Base-by-base conservation (phyloP, 2,797 vertebrate genomes). In the Helarctos malayanus region DNA sequence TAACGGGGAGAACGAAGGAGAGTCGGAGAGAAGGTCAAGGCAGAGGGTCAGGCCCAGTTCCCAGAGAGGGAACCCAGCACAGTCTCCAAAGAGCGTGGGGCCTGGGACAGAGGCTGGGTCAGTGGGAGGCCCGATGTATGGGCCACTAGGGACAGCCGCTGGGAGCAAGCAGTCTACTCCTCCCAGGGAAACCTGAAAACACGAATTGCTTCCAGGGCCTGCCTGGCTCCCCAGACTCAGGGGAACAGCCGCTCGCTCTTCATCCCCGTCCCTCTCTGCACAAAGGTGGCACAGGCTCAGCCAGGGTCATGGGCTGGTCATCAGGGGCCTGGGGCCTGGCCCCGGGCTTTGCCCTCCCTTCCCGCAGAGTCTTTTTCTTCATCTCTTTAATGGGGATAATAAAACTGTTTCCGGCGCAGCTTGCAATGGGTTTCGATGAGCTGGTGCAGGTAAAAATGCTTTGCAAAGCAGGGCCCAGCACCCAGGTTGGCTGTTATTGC, bases 111-210 rank as follows among this genome's bases (percentile, higher is more conserved):
- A 73, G 25, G 71, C 71, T 29, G 14, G 14, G 25, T 4, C 1
- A 15, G 25, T 6, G 3, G 27, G 21, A 14, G 12, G 41, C 47
- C 14, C 16, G 54, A 32, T 1, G 0, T 18, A 38, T 15, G 11
- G 41, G n/a, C n/a, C 25, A 0, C 38, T 35, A 32, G 52, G 35
- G 57, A n/a, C 45, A 59, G 27, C 14, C 41, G 49, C 78, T n/a
- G 27, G 23, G 68, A 69, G 19, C 32, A 63, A 76, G 52, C 38
- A 18, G 35, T 21, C 52, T 49, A 80, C 41, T 76, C 56, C 19
- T 9, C 23, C n/a, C 19, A 15, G 45, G 32, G 27, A 38, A 45
- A 69, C 41, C 4, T 25, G 38, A 63, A 78, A 93, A 83, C 4
- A 75, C 5, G 9, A 54, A 25, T 38, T 8, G 14, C 68, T 25